Evolutionary conservation across 1,140 invertebrate species (phyloP).

Genomic region (Laodelphax striatellus): DNA sequence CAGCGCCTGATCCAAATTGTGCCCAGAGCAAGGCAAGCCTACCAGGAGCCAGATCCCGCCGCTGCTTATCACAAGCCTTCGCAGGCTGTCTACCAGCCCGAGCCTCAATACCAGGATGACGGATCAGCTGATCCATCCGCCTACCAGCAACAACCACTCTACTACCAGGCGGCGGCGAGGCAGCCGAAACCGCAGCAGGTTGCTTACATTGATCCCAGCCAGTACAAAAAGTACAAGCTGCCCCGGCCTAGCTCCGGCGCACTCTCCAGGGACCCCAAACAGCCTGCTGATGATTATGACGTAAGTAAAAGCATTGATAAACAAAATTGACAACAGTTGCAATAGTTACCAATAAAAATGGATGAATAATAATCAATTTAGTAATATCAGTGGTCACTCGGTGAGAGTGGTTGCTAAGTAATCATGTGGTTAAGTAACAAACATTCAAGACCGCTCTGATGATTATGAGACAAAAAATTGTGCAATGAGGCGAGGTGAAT

Average conservation of each 20-base stretch:
- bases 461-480: too few relatives aligned
- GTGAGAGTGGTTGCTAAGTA: too few relatives aligned
- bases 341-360: too few relatives aligned
- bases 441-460: too few relatives aligned
- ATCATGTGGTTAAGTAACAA: too few relatives aligned
- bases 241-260: not conserved
- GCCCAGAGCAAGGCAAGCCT: conserved; percentile 11
- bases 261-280: not conserved
- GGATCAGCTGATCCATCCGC: not conserved
- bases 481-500: too few relatives aligned
- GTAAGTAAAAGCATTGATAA: not conserved
- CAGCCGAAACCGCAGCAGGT: conserved; percentile 1
- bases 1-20: not conserved
- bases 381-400: too few relatives aligned
- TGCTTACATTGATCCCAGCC: not conserved
- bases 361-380: too few relatives aligned
- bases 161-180: conserved; percentile 4
- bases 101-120: not conserved
- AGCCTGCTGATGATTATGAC: conserved; percentile 10
- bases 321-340: too few relatives aligned
- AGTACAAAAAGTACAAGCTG: conserved; percentile 7
- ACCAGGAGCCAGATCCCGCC: conserved; percentile 1
- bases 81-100: conserved; percentile 7
- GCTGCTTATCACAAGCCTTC: conserved; percentile 8
- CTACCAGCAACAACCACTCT: conserved; percentile 9